These are phyloP conservation scores for Pygoscelis antarcticus DNA, from an alignment of 2,113 vertebrate genomes.

Conservation along the genomic window DNA sequence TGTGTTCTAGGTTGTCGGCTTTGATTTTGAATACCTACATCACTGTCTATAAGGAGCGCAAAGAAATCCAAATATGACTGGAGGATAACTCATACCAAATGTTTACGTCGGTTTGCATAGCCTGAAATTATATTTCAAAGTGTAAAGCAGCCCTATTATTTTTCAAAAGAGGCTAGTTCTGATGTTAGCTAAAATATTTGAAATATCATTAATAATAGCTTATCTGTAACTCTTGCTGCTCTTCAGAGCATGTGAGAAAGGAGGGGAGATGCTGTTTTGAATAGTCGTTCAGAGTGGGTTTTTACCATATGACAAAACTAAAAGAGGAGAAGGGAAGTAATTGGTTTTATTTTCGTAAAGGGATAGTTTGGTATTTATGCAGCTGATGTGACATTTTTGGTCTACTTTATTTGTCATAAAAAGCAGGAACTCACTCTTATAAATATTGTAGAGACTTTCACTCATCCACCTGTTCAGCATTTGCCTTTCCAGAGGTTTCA, in stretches of 20 bases:
- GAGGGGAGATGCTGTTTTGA: background rate
- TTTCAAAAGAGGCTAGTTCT: background rate
- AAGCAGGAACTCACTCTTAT: background rate
- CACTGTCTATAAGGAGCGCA: background rate
- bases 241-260: background rate
- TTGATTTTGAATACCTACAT: background rate
- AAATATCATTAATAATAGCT: background rate
- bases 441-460: background rate
- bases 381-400: background rate
- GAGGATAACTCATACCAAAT: background rate
- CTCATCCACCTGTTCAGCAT: background rate
- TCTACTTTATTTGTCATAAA: background rate
- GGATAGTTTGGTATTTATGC: background rate
- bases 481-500: background rate
- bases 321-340: background rate
- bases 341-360: background rate
- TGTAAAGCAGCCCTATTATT: background rate
- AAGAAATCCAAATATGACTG: background rate
- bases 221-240: background rate
- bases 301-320: background rate
- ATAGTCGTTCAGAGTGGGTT: background rate
- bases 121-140: background rate
- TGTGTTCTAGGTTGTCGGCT: background rate
- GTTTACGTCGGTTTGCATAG: background rate
- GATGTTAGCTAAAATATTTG: background rate